Evolutionary conservation across 2,888 invertebrate species (phyloP).

Genomic region (Eustalomyia histrio): DNA sequence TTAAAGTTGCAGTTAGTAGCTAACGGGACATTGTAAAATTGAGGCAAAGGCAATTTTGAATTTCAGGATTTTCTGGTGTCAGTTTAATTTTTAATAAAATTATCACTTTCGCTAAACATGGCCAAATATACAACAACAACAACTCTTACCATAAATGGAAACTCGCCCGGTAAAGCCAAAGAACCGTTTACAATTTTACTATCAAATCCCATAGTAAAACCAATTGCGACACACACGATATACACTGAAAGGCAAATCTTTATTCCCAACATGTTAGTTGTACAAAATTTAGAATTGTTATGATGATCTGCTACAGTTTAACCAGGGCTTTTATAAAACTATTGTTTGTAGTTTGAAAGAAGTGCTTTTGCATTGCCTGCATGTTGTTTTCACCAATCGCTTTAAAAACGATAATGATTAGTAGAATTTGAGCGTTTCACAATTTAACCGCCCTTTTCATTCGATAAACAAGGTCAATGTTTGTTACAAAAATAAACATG

Average conservation of each 20-base stretch:
- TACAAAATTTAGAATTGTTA: slow-evolving; percentile 6
- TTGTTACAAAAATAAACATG: slow-evolving; percentile 23
- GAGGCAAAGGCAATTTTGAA: too few relatives aligned
- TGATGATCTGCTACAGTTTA: slow-evolving; percentile 1
- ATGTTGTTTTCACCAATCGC: slow-evolving; percentile 17
- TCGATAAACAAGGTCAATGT: slow-evolving; percentile 57
- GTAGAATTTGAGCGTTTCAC: neutral
- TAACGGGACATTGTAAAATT: too few relatives aligned
- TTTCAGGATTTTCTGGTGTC: too few relatives aligned
- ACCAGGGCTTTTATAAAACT: slow-evolving; percentile 39
- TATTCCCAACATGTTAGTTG: slow-evolving; percentile 20
- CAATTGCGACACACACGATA: slow-evolving; percentile 15
- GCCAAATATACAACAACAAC: too few relatives aligned
- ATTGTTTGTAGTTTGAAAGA: neutral
- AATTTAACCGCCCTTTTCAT: neutral
- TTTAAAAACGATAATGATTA: slow-evolving; percentile 13
- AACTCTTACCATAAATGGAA: slow-evolving; percentile 74
- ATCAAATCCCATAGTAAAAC: slow-evolving; percentile 41
- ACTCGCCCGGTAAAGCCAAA: slow-evolving; percentile 71
- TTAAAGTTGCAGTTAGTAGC: too few relatives aligned
- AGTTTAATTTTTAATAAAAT: too few relatives aligned
- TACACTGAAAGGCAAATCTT: slow-evolving; percentile 3
- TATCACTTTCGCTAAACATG: neutral
- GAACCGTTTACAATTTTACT: slow-evolving; percentile 75
- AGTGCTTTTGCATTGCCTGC: slow-evolving; percentile 1